Conservation (phyloP, 2,888 invertebrate species). For the Agrochola macilenta region DNA sequence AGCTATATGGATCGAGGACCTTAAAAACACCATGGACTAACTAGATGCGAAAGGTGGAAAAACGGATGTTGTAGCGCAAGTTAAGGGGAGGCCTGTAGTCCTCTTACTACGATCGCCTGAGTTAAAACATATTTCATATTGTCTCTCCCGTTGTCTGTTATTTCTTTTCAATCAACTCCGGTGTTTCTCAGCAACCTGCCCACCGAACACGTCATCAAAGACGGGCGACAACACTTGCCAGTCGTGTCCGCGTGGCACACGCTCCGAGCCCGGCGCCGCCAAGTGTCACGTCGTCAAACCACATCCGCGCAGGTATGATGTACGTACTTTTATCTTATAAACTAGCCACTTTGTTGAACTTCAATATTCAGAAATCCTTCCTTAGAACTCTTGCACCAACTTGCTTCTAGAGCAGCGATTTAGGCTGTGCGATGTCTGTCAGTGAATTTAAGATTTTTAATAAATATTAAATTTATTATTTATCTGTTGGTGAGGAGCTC, state of each 20-base stretch:
- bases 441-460: too few relatives aligned
- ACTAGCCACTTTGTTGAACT: not conserved
- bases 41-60: not conserved
- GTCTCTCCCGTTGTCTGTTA: not conserved
- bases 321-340: constrained; percentile 67
- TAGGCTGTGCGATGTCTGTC: too few relatives aligned
- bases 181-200: constrained; percentile 69
- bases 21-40: not conserved
- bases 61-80: not conserved
- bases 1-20: not conserved
- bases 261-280: constrained; percentile 62
- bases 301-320: constrained; percentile 73
- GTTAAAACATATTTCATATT: not conserved
- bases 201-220: constrained; percentile 69
- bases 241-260: constrained; percentile 64
- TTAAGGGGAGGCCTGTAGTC: not conserved
- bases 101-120: not conserved
- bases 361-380: too few relatives aligned
- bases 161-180: too few relatives aligned
- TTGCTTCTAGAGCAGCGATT: too few relatives aligned
- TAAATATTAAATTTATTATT: too few relatives aligned
- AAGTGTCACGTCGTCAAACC: constrained; percentile 47
- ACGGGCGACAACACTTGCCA: constrained; percentile 71
- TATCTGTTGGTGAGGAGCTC: too few relatives aligned
- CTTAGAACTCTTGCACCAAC: too few relatives aligned